A percentile compares a stretch with the other conserved stretches of the same genome.
Conservation (phyloP, 2,888 invertebrate species). For the Drosophila melanosoma region DNA sequence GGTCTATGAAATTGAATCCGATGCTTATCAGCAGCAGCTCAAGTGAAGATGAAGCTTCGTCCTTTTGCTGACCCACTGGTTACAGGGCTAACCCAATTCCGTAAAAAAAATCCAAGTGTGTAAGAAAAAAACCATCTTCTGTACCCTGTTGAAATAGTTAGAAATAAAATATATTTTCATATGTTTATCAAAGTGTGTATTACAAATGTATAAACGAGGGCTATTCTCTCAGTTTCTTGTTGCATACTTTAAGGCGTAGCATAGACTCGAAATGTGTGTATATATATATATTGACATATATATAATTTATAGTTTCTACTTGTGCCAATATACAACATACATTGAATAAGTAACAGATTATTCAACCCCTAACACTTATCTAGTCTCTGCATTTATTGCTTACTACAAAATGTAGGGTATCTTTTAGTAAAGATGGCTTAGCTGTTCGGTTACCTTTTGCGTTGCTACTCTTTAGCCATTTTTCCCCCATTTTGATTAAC, state of each 20-base stretch:
- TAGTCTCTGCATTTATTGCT: background rate
- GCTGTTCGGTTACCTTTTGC: constrained; percentile 1
- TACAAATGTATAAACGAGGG: background rate
- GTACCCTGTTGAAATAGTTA: background rate
- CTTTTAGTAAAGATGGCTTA: background rate
- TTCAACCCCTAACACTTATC: background rate
- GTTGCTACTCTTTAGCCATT: constrained; percentile 9
- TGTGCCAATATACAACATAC: too few species aligned
- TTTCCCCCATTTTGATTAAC: constrained; percentile 70
- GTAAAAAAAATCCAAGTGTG: constrained; percentile 13
- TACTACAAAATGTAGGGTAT: constrained; percentile 8
- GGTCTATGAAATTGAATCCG: constrained; percentile 77
- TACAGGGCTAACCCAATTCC: constrained; percentile 30
- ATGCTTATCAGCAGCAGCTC: constrained; percentile 62
- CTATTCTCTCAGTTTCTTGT: background rate
- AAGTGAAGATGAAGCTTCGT: constrained; percentile 19
- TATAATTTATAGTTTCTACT: too few species aligned
- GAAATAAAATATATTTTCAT: background rate
- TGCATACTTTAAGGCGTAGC: constrained; percentile 36
- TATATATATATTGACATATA: background rate
- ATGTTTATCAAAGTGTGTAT: background rate
- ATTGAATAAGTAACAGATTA: background rate
- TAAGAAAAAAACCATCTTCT: constrained; percentile 9
- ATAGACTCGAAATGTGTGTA: too few species aligned
- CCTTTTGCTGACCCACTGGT: constrained; percentile 29